phyloP scores from a whole-genome alignment of 2,888 invertebrate genomes.

The Norana najaformis region DNA sequence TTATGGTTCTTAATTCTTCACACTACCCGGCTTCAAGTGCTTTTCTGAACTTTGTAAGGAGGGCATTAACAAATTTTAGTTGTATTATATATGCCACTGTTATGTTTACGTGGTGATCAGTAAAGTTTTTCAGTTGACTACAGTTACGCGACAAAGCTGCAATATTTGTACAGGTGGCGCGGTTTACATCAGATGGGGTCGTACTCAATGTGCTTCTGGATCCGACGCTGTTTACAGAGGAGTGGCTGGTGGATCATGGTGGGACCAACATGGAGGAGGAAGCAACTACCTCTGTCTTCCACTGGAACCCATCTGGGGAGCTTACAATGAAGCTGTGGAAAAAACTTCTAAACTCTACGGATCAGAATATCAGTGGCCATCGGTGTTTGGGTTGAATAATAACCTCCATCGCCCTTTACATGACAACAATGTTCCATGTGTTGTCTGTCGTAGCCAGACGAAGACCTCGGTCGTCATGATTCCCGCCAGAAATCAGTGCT shows the following conservation, averaged over 20 bases:
- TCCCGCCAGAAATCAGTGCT: constrained; percentile 7
- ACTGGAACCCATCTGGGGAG: constrained; percentile 32
- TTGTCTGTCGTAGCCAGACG: constrained; percentile 37
- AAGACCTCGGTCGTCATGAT: constrained; percentile 20
- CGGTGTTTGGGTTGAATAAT: not conserved
- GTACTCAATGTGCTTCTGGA: not conserved
- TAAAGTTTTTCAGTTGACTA: no score
- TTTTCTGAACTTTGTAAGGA: no score
- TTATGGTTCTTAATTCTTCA: no score
- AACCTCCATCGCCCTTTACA: constrained; percentile 3
- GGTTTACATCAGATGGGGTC: constrained; percentile 10
- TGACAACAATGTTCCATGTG: constrained; percentile 44
- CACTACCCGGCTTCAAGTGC: no score
- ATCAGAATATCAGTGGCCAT: constrained; percentile 35
- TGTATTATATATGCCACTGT: no score
- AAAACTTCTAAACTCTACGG: constrained; percentile 33
- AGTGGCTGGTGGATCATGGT: not conserved
- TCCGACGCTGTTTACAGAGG: constrained; percentile 17
- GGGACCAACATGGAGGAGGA: constrained; percentile 24
- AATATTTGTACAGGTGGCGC: not conserved
- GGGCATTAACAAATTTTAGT: no score
- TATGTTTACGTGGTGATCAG: no score
- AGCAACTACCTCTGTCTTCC: constrained; percentile 40
- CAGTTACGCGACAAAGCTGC: no score
- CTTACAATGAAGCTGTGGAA: not conserved